Evolutionary conservation across 2,888 invertebrate species (phyloP), one percentile per base, ranked within the genome.

Genomic region (Ephialtes manifestator): DNA sequence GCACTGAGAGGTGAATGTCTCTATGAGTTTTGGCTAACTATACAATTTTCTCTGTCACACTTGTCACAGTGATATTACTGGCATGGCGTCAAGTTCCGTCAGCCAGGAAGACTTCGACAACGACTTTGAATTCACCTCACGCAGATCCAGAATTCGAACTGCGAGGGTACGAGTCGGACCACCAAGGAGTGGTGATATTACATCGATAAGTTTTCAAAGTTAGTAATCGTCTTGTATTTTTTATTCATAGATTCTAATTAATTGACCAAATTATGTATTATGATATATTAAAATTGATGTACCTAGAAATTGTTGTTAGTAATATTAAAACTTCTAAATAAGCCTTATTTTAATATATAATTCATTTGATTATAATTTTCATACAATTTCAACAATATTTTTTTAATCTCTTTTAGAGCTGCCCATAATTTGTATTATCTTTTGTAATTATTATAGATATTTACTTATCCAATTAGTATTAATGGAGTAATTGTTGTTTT

Each of bases 31-130:
- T 20, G 24, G 24, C 55, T 55, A 58, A 13, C 13, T 5, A 3
- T 43, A 13, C 24, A 8, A 31, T 55, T 15, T 72, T 67, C 15
- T 65, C 24, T 58, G 20, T 46, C 51, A 51, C 28, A 31, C 31
- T 70, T 60, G 20, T 13, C 39, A 13, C 87, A 92, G 92, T 86
- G 92, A 92, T 78, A 87, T 92, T 76, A 90, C 92, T 87, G 91
- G 92, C 74, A 96, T 96, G 95, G 95, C 95, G 89, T 96, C 95
- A 20, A 95, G 95, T 88, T 95, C 95, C 43, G 95, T 96, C 68
- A 95, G 95, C 88, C 95, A 95, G 89, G 96, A 96, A 89, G 95
- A 95, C 89, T 94, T 95, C 78, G 95, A 96, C 87, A 95, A 95
- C 87, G 95, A 95, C 87, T 95, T 94, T 86, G 95, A 95, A 83